Evolutionary conservation across 2,888 invertebrate species (phyloP).

Genomic region (Rhimphoctona megacephalus): DNA sequence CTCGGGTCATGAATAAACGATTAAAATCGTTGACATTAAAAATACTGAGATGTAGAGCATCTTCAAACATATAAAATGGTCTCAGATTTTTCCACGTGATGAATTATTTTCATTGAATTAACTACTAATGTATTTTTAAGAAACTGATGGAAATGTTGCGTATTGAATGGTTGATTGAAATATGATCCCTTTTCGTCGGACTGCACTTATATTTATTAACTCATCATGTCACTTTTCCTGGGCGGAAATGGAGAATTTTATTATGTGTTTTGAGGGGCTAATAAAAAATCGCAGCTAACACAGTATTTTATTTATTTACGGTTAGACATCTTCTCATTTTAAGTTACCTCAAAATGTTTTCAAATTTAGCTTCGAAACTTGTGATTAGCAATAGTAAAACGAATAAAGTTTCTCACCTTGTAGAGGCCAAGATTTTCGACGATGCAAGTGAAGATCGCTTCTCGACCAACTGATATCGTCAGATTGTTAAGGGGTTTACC

Average conservation of each 20-base stretch:
- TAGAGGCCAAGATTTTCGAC: conserved; percentile 83
- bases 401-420: conserved; percentile 78
- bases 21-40: not conserved
- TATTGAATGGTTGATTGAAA: not conserved
- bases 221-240: not conserved
- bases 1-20: not conserved
- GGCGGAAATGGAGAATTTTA: not conserved
- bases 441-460: conserved; percentile 83
- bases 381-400: not conserved
- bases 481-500: conserved; percentile 83
- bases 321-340: not conserved
- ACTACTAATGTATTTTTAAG: too few species aligned
- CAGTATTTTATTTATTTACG: not conserved
- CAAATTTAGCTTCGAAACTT: not conserved
- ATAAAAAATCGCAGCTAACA: not conserved
- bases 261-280: not conserved
- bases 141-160: not conserved
- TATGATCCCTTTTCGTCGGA: not conserved
- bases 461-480: conserved; percentile 83
- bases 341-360: not conserved
- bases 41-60: not conserved
- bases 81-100: not conserved
- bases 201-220: not conserved
- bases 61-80: not conserved
- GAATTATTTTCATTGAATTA: not conserved